A percentile compares a stretch with the other conserved stretches of the same genome.
Evolutionary conservation across 2,113 vertebrate genomes (phyloP).

Genomic region (Daubentonia madagascariensis): DNA sequence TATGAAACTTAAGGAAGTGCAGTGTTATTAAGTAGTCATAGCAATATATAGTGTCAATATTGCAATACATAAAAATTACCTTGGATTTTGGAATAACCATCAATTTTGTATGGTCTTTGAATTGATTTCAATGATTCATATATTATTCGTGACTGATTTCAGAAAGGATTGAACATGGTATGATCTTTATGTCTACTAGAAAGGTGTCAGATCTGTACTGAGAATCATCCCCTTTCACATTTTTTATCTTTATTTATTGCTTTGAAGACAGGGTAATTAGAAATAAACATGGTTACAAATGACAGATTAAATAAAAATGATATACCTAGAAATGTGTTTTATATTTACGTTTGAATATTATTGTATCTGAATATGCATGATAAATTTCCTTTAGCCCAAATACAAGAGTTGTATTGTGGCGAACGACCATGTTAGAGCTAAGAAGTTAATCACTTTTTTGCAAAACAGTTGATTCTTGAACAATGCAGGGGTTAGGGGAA

Average conservation of each 20-base stretch:
- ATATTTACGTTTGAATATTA: not conserved
- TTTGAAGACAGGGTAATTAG: not conserved
- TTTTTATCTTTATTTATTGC: not conserved
- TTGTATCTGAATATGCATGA: not conserved
- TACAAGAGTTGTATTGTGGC: not conserved
- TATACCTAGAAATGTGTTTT: not conserved
- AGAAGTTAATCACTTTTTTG: not conserved
- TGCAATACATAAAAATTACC: not conserved
- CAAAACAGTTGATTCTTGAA: not conserved
- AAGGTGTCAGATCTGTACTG: not conserved
- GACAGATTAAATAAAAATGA: not conserved
- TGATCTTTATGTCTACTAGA: not conserved
- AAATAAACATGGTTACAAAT: not conserved
- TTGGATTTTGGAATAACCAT: not conserved
- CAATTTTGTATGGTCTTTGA: not conserved
- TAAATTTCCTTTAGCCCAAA: not conserved
- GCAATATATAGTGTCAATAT: not conserved
- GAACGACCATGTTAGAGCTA: not conserved
- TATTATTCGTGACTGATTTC: not conserved
- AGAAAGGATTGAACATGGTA: not conserved
- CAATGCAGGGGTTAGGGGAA: not conserved
- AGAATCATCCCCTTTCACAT: not conserved
- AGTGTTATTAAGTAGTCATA: not conserved
- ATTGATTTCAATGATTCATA: not conserved
- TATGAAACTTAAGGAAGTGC: not conserved